Percentiles rank a stretch among this genome's conserved stretches.
These are phyloP conservation scores for Sinopyrophorus schimmeli DNA, from an alignment of 2,888 invertebrate genomes.

Conservation along the genomic window DNA sequence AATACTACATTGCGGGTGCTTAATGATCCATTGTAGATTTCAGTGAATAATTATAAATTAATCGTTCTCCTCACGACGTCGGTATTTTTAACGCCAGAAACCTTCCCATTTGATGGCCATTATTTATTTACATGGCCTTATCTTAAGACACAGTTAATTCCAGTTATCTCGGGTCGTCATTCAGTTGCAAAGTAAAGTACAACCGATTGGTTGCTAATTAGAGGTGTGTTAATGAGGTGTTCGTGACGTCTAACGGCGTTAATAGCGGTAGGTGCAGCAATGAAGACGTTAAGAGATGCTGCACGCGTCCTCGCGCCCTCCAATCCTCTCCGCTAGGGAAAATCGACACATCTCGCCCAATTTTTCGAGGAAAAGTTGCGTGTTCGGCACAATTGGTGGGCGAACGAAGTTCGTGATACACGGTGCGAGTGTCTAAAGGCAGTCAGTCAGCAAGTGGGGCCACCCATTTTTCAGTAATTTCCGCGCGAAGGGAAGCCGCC, in stretches of 20 bases:
- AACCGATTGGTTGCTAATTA: constrained; percentile 40
- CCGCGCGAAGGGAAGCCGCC: constrained; percentile 44
- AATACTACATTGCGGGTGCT: no score
- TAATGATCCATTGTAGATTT: no score
- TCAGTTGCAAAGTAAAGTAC: constrained; percentile 30
- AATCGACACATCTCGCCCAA: constrained; percentile 12
- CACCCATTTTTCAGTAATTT: constrained; percentile 50
- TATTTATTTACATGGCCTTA: constrained; percentile 9
- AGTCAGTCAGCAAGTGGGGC: constrained; percentile 39
- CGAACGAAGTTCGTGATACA: constrained; percentile 29
- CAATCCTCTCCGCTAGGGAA: constrained; percentile 3
- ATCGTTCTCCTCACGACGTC: no score
- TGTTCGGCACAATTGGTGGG: constrained; percentile 27
- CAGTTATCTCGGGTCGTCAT: constrained; percentile 35
- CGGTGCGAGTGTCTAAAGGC: constrained; percentile 27
- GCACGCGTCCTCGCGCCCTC: constrained; percentile 10
- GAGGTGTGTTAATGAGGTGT: constrained; percentile 42
- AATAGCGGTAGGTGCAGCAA: constrained; percentile 26
- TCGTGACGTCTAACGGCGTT: constrained; percentile 37
- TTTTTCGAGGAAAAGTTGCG: constrained; percentile 27
- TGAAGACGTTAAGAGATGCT: constrained; percentile 29
- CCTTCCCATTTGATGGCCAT: no score
- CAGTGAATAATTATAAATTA: no score
- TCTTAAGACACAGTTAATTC: constrained; percentile 33
- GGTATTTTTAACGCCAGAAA: no score